These are phyloP conservation scores for Lithophane leautieri DNA, from an alignment of 2,888 invertebrate species.

Conservation along the genomic window DNA sequence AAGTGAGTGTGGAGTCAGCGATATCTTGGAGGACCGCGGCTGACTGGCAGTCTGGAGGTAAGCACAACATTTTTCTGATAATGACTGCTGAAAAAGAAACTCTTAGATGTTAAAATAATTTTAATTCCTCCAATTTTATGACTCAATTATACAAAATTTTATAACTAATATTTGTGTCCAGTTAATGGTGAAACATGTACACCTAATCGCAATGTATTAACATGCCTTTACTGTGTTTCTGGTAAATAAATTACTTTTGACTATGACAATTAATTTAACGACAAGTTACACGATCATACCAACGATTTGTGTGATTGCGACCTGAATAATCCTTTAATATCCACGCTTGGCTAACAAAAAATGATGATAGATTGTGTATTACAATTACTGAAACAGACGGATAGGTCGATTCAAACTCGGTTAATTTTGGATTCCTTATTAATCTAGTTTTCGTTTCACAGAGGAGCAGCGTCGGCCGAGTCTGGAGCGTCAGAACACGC, in stretches of 20 bases:
- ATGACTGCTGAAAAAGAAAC: not conserved
- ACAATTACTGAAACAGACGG: not conserved
- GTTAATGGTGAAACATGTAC: too few species aligned
- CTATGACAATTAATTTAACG: not conserved
- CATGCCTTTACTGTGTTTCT: too few species aligned
- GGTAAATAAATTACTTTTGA: too few species aligned
- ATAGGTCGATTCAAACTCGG: too few species aligned
- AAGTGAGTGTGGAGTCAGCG: constrained; percentile 87
- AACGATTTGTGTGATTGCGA: too few species aligned
- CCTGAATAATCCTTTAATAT: not conserved
- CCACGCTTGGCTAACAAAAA: not conserved
- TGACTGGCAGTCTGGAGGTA: constrained; percentile 88
- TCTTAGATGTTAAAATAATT: too few species aligned
- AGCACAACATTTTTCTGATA: not conserved
- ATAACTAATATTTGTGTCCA: too few species aligned
- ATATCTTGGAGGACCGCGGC: constrained; percentile 88
- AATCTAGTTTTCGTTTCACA: constrained; percentile 65
- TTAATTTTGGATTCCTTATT: not conserved
- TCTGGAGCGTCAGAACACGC: constrained; percentile 94
- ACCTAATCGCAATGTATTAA: too few species aligned
- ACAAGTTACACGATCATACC: too few species aligned
- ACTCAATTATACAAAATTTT: too few species aligned
- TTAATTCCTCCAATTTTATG: too few species aligned
- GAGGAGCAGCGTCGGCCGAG: constrained; percentile 92
- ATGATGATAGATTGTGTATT: not conserved